Evolutionary conservation across 1,140 invertebrate species (phyloP).

Genomic region (Andricus grossulariae): DNA sequence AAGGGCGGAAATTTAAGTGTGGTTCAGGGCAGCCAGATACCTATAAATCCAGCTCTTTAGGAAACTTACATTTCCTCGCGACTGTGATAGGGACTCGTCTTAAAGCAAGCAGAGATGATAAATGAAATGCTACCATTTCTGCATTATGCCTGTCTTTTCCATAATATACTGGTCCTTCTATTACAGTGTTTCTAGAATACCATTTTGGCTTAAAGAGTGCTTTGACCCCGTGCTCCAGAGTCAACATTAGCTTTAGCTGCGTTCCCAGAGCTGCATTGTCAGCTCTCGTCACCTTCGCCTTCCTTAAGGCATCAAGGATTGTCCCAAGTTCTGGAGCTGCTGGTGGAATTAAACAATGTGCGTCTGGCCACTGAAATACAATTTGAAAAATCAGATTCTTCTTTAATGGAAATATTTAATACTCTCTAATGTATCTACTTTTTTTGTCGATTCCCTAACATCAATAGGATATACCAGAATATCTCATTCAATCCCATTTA

Average conservation of each 20-base stretch:
- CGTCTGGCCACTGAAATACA: slow-evolving; percentile 81
- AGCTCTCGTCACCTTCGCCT: slow-evolving; percentile 83
- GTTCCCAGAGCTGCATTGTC: slow-evolving; percentile 89
- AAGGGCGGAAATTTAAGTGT: not conserved
- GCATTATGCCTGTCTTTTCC: slow-evolving; percentile 94
- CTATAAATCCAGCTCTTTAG: not conserved
- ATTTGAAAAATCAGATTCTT: not conserved
- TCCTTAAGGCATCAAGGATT: slow-evolving; percentile 83
- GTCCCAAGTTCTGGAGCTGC: slow-evolving; percentile 81
- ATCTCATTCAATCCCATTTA: too few species aligned
- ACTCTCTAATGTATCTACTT: too few species aligned
- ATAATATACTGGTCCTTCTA: slow-evolving; percentile 88
- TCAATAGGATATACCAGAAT: too few species aligned
- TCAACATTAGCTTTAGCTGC: slow-evolving; percentile 91
- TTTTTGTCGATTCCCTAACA: too few species aligned
- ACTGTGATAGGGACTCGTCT: slow-evolving; percentile 87
- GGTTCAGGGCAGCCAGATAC: not conserved
- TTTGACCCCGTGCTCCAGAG: slow-evolving; percentile 86
- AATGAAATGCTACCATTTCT: slow-evolving; percentile 96
- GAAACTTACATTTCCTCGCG: slow-evolving; percentile 78
- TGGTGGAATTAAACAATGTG: slow-evolving; percentile 81
- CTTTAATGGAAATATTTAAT: slow-evolving; percentile 25
- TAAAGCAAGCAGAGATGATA: slow-evolving; percentile 87
- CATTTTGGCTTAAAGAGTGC: slow-evolving; percentile 94
- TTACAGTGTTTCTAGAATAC: slow-evolving; percentile 85